Base-by-base conservation (phyloP, 2,797 vertebrate genomes). In the Rhadinocentrus ornatus region DNA sequence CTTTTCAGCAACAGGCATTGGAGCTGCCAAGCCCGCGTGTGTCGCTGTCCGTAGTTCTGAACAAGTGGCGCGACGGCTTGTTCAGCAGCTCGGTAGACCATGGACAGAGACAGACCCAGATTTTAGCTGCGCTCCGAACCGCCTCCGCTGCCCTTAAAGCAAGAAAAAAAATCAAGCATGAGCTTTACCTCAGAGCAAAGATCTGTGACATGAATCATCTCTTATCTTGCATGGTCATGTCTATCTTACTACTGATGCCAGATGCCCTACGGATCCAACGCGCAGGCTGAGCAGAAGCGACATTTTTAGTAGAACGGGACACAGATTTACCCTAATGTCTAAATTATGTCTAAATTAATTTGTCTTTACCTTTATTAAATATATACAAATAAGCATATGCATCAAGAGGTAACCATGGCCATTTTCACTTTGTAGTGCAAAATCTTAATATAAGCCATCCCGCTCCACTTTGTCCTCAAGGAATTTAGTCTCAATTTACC, bases 1-100 rank as follows among this genome's bases (percentile, higher is more conserved):
- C 24, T 46, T 20, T 34, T 56, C 58, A 77, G 77, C 73, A 85
- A 81, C 78, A 83, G 69, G 64, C 71, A 1, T 31, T 52, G 10
- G 32, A 1, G 62, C 24, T 35, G 67, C 11, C 27, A 27, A 11
- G n/a, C 39, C 39, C 35, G 41, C 6, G 1, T 9, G 1, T 11
- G 64, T 70, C 67, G 18, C 87, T 90, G 76, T 90, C 88, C 78
- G n/a, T 53, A 83, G 90, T 90, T 6, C 89, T 90, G 83, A 82
- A 82, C 37, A 4, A 31, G 26, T 2, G 32, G 35, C 6, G 24
- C 41, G 3, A 18, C 0, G 5, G 22, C 10, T 32, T 26, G 4
- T 55, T 13, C 0, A 5, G 50, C 3, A 0, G 24, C 63, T 18
- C 0, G 18, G 31, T 48, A 70, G 9, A 77, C 75, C 71, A 67